Base-by-base conservation (phyloP, 2,113 vertebrate species). In the Anolis carolinensis region DNA sequence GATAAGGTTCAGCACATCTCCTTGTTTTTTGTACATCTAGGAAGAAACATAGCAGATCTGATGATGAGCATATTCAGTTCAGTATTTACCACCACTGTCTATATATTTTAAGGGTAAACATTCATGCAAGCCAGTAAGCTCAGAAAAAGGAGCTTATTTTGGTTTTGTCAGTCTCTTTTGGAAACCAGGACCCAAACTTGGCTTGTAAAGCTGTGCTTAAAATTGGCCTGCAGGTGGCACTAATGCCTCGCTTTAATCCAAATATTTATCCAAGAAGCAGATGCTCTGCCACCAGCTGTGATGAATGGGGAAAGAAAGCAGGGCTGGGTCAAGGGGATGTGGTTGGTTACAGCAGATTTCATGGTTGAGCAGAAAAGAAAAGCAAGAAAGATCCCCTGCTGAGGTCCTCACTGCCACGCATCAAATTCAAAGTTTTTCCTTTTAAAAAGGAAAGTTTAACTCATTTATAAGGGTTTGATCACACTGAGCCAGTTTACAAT, bases 201-300 rank as follows among this genome's bases (percentile, higher is more conserved):
- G 16, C 50, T 55, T 48, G 36, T 68, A n/a, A 72, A 52, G 75
- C 25, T 59, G 39, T 63, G n/a, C 27, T 34, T 71, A 3, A 13
- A 72, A 30, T 52, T 84, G 82, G 34, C 87, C 82, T 81, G 36
- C 27, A 84, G 82, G 48, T 84, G 87, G 87, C 77, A 67, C 59
- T 78, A 68, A 10, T 27, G 7, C 39, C 48, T 39, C 21, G 30
- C 36, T 65, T 78, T 20, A 78, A n/a, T 10, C 10, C 39, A 68
- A 9, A 68, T 30, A 0, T 5, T n/a, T 18, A 11, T 25, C 67
- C 67, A 44, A 68, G 48, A 55, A 39, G 36, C 23, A 20, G 7
- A 76, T 2, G 50, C 27, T 30, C 14, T 55, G 25, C 68, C 2
- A 71, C 39, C 34, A 72, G 55, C 14, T 74, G 18, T 16, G 55